These are phyloP conservation scores for Oligia latruncula DNA, from an alignment of 2,888 invertebrate species.

Conservation along the genomic window DNA sequence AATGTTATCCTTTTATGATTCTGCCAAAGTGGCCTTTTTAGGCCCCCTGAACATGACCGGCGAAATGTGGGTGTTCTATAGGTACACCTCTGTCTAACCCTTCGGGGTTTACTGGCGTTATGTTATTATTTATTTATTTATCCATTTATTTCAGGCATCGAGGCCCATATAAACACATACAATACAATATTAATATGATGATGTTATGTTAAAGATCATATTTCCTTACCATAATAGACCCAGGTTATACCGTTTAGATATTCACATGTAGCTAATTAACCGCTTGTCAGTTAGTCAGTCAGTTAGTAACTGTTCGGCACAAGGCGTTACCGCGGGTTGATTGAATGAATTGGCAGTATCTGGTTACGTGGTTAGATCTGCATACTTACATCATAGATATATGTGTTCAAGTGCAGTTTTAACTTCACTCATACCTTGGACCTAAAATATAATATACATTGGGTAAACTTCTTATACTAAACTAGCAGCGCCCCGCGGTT, in stretches of 20 bases:
- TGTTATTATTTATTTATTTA: too few species aligned
- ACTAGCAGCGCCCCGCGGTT: too few species aligned
- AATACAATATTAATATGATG: too few species aligned
- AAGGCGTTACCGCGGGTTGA: constrained; percentile 28
- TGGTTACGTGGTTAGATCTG: constrained; percentile 18
- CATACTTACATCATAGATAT: neutral
- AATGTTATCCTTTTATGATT: too few species aligned
- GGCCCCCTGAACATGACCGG: neutral
- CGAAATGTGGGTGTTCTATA: neutral
- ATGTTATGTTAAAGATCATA: neutral
- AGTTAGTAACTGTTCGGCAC: constrained; percentile 16
- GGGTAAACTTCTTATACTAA: too few species aligned
- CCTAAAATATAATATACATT: too few species aligned
- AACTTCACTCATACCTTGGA: neutral
- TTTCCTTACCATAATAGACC: neutral
- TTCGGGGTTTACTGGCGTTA: neutral
- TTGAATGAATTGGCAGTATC: constrained; percentile 31
- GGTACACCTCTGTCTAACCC: neutral
- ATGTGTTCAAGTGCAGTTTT: neutral
- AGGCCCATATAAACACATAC: too few species aligned
- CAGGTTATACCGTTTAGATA: neutral
- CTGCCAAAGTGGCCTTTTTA: too few species aligned
- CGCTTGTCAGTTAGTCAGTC: constrained; percentile 1
- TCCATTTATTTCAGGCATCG: too few species aligned
- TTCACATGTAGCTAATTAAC: constrained; percentile 1